A percentile compares a stretch with the other conserved stretches of the same genome.
Evolutionary conservation across 2,888 invertebrate species (phyloP).

Genomic region (Euproctis similis): DNA sequence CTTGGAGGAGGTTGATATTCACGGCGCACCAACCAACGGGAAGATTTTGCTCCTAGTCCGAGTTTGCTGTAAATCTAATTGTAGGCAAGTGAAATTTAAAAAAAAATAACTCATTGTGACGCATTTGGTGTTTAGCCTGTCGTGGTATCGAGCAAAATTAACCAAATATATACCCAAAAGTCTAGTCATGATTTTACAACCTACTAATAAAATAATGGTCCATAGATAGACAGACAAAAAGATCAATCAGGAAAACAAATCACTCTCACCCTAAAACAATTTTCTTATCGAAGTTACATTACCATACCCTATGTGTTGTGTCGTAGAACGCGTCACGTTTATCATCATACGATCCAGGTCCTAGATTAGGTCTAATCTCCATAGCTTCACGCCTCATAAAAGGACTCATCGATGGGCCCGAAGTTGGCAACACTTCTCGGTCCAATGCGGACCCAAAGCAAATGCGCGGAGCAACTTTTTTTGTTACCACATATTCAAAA

Average conservation of each 20-base stretch:
- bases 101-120: no score
- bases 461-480: conserved; percentile 54
- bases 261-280: no score
- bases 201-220: no score
- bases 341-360: conserved; percentile 47
- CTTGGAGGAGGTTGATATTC: conserved; percentile 60
- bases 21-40: conserved; percentile 50
- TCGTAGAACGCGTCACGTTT: conserved; percentile 52
- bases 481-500: conserved; percentile 74
- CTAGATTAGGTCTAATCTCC: conserved; percentile 42
- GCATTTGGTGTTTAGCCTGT: no score
- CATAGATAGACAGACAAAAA: not conserved
- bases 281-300: no score
- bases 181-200: no score
- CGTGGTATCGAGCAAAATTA: no score
- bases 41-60: conserved; percentile 45
- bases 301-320: conserved; percentile 45
- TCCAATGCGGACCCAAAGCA: conserved; percentile 69
- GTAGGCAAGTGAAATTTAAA: no score
- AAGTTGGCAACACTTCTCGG: conserved; percentile 59
- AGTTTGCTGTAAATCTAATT: conserved; percentile 52
- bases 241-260: not conserved
- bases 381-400: conserved; percentile 60
- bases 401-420: conserved; percentile 54
- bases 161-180: no score